Conservation (phyloP, 1,140 invertebrate species). For the Antheraea pernyi region DNA sequence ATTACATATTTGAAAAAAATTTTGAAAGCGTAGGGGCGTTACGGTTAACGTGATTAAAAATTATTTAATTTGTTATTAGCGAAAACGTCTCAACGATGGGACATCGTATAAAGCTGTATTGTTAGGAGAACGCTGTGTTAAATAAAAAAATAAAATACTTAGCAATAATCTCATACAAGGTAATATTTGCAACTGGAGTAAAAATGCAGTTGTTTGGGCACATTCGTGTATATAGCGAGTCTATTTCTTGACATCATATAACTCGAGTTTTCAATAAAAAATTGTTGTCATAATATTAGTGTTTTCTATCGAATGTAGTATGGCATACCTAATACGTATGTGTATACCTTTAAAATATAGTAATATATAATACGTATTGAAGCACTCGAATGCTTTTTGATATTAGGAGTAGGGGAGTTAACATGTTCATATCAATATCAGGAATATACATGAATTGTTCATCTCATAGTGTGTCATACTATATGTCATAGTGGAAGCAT, state of each 20-base stretch:
- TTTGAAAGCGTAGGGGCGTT: conserved; percentile 57
- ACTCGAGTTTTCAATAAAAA: not conserved
- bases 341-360: conserved; percentile 9
- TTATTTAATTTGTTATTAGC: conserved; percentile 51
- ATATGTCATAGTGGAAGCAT: no score
- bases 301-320: conserved; percentile 11
- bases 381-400: conserved; percentile 3
- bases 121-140: conserved; percentile 43
- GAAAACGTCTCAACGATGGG: conserved; percentile 23
- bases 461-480: conserved; percentile 2
- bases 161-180: conserved; percentile 53
- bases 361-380: conserved; percentile 1
- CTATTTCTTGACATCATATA: conserved; percentile 11
- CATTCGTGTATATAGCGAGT: conserved; percentile 46
- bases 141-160: conserved; percentile 29
- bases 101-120: conserved; percentile 48
- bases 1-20: conserved; percentile 65
- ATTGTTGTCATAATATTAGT: conserved; percentile 1
- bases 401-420: not conserved
- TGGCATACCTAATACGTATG: conserved; percentile 5
- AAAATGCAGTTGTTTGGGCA: conserved; percentile 48
- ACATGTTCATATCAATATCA: not conserved
- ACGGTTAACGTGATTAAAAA: conserved; percentile 46
- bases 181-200: conserved; percentile 28
- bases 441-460: not conserved